Evolutionary conservation across 2,113 vertebrate species (phyloP), one percentile per base, ranked within the genome.

Genomic region (Podarcis cretensis): DNA sequence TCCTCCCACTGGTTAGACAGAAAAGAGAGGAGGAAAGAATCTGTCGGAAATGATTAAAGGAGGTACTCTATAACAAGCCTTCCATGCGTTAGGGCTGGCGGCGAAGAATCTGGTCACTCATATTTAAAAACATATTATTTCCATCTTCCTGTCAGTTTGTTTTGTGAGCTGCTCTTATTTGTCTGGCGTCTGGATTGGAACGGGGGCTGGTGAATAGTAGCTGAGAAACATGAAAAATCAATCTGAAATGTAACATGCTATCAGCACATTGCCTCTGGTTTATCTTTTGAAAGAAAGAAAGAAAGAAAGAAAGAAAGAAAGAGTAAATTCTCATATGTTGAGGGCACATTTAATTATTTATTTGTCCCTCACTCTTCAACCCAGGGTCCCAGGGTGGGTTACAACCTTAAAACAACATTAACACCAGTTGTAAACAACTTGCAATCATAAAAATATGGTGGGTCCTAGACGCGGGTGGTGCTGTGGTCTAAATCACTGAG

Each of bases 81-180:
- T 95, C 75, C 69, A 37, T 71, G 35, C 82, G 86, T 85, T 93
- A 92, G 92, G 91, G 90, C 81, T 93, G 93, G 91, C 91, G 94
- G 84, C 83, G 63, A 88, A 94, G 91, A 93, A 93, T 87, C 30
- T 89, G 91, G 93, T 91, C 93, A 93, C 90, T 92, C 93, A 91
- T 95, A 95, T 95, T 93, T 95, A 95, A 96, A 90, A 93, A 93
- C 91, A 92, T 59, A 94, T 95, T 94, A 90, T 93, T 94, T 95
- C 95, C 93, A 94, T 92, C 93, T 95, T 95, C 93, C 91, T 95
- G 92, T 95, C 93, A 95, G 94, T 94, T 94, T 90, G 90, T 91
- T 95, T 93, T 88, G 76, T 90, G 92, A 95, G 88, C 92, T 95
- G 94, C 89, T 95, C 90, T 89, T 88, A 90, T 92, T 94, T 93